phyloP scores from a whole-genome alignment of 2,888 invertebrate species.

The Cremastinae sp. region DNA sequence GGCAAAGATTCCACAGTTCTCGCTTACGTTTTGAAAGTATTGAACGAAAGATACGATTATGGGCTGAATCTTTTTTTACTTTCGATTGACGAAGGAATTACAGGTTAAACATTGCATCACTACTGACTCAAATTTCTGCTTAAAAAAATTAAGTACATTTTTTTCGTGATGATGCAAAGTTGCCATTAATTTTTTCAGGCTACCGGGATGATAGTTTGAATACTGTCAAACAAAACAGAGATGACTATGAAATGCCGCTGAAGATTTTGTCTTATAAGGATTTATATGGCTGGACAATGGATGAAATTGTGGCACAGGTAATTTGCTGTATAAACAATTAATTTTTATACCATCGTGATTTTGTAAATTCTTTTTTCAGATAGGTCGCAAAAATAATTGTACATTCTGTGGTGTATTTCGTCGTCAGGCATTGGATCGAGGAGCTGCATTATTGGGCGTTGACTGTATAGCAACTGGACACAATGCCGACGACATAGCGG shows the following conservation, averaged over 20 bases:
- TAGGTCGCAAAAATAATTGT: constrained; percentile 96
- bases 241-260: constrained; percentile 95
- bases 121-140: no score
- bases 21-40: constrained; percentile 93
- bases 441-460: constrained; percentile 92
- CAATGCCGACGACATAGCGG: constrained; percentile 98
- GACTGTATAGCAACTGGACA: constrained; percentile 98
- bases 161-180: no score
- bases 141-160: background rate
- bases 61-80: constrained; percentile 93
- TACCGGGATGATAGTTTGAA: constrained; percentile 98
- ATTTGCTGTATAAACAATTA: background rate
- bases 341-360: background rate
- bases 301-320: constrained; percentile 95
- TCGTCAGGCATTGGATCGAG: constrained; percentile 97
- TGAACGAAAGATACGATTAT: constrained; percentile 95
- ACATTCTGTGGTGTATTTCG: constrained; percentile 98
- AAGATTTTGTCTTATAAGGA: constrained; percentile 98
- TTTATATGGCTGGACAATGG: constrained; percentile 99
- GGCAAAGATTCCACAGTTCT: constrained; percentile 99
- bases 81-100: constrained; percentile 99
- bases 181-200: no score
- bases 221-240: constrained; percentile 96
- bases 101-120: constrained; percentile 81
- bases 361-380: constrained; percentile 77